Evolutionary conservation across 2,797 vertebrate species (phyloP).

Genomic region (Anas capensis): DNA sequence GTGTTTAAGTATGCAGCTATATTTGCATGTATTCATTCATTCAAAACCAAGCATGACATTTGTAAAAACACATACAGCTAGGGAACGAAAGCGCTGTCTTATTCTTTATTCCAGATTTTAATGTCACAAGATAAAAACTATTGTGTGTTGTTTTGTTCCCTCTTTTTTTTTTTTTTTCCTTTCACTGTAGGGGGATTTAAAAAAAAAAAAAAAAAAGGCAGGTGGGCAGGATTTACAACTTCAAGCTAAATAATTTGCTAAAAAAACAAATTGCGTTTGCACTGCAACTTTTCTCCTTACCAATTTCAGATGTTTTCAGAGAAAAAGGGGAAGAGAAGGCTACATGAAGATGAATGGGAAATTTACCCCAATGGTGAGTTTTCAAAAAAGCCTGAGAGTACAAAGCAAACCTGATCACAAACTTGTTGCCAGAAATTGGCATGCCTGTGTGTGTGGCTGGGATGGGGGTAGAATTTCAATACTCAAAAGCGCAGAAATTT

Average conservation of each 20-base stretch:
- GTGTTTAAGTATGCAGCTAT: not conserved
- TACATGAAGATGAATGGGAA: slow-evolving; percentile 35
- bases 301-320: slow-evolving; percentile 13
- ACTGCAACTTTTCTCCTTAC: not conserved
- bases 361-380: slow-evolving; percentile 9
- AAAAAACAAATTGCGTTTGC: not conserved
- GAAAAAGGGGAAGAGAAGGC: slow-evolving; percentile 17
- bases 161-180: not conserved
- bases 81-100: not conserved
- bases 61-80: not conserved
- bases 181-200: not conserved
- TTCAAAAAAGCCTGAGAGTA: slow-evolving; percentile 22
- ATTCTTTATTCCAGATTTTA: slow-evolving; percentile 24
- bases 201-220: not conserved
- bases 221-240: not conserved
- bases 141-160: no score
- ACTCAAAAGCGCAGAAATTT: not conserved
- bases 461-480: not conserved
- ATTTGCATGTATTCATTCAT: slow-evolving; percentile 14
- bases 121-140: not conserved
- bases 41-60: slow-evolving; percentile 21
- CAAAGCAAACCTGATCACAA: slow-evolving; percentile 53
- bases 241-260: not conserved
- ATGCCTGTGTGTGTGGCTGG: not conserved
- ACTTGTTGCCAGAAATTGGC: slow-evolving; percentile 30